Percentiles rank a stretch among this genome's conserved stretches.
Conservation (phyloP, 2,113 vertebrate species). For the Anhinga rufa region DNA sequence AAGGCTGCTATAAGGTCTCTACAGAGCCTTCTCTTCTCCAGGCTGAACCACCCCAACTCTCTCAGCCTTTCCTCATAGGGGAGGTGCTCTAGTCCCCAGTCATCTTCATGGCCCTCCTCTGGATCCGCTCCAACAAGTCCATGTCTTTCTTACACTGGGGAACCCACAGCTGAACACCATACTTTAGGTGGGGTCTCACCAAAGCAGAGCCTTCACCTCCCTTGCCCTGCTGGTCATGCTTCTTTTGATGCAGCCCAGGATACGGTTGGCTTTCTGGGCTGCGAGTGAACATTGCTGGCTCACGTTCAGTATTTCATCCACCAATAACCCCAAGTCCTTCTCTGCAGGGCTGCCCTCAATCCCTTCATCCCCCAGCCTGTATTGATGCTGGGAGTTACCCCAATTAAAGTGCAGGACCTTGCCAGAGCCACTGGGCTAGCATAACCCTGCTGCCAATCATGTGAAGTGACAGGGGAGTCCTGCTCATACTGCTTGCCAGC, state of each 20-base stretch:
- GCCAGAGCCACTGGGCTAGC: background rate
- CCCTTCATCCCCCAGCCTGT: background rate
- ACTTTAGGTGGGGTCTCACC: background rate
- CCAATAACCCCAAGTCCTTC: background rate
- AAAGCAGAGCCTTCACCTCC: background rate
- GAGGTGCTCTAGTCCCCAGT: background rate
- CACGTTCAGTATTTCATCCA: background rate
- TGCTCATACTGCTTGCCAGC: background rate
- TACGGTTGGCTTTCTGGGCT: background rate
- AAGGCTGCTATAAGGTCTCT: background rate
- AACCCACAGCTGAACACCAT: background rate
- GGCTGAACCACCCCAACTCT: background rate
- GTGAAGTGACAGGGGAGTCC: background rate
- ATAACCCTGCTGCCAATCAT: fast-evolving
- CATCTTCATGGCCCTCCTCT: background rate
- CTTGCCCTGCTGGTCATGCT: background rate
- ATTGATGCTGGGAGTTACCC: background rate
- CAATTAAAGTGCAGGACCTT: background rate
- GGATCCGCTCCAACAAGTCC: background rate
- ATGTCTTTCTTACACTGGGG: background rate
- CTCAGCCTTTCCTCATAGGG: background rate
- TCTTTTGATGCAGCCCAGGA: background rate
- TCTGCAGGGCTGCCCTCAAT: background rate
- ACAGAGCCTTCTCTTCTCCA: background rate
- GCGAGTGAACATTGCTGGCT: background rate